Conservation (phyloP, 2,113 vertebrate genomes). For the Eolophus roseicapilla region DNA sequence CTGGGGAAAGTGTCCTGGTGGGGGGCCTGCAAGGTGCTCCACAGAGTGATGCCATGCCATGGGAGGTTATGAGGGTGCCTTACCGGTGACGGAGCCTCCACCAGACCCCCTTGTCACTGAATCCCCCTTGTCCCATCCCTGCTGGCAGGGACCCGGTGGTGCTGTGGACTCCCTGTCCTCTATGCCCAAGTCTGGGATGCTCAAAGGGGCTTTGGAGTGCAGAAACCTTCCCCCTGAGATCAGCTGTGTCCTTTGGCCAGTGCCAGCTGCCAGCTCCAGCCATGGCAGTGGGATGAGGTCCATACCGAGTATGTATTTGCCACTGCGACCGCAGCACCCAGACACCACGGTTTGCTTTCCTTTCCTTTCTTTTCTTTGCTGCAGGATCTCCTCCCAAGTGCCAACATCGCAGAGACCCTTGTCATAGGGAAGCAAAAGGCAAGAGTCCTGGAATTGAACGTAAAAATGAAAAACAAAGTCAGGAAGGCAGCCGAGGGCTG, state of each 20-base stretch:
- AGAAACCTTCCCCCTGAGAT: background rate
- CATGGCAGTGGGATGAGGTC: background rate
- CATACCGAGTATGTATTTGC: background rate
- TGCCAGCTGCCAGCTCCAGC: background rate
- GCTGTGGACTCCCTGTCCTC: background rate
- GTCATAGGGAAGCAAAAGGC: constrained; percentile 1
- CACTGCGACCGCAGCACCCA: background rate
- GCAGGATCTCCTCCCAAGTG: constrained; percentile 12
- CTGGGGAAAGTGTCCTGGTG: background rate
- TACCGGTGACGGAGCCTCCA: background rate
- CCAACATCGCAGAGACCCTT: constrained; percentile 30
- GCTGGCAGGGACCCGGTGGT: background rate
- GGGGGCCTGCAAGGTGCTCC: fast-evolving
- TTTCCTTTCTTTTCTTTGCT: background rate
- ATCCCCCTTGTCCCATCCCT: background rate
- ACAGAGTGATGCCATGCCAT: background rate
- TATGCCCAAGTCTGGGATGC: background rate
- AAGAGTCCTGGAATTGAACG: background rate
- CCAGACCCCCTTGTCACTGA: background rate
- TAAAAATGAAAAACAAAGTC: constrained; percentile 4
- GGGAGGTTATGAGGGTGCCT: background rate
- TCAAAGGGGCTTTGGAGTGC: background rate
- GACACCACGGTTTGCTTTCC: background rate
- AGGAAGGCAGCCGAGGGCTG: background rate
- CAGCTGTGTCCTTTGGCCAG: background rate